Base-by-base conservation (phyloP, 2,797 vertebrate species). In the Helarctos malayanus region DNA sequence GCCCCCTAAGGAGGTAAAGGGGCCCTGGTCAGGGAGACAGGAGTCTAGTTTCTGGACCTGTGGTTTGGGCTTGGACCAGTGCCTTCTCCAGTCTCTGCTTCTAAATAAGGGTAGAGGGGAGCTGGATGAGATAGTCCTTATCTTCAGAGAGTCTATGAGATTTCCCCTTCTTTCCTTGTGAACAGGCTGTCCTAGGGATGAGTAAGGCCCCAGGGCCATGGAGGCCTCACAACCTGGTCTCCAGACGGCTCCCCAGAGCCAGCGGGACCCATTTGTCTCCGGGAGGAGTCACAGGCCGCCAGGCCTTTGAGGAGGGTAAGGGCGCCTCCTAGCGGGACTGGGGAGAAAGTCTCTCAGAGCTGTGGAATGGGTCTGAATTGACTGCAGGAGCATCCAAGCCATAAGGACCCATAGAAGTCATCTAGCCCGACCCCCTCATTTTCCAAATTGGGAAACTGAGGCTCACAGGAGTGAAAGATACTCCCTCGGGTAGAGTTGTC, bases 191-290 rank as follows among this genome's bases (percentile, higher is more conserved):
- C 35, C 14, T 15, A 32, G 27, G n/a, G 21, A 45, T 35, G 7
- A 32, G 41, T 54, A 45, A 79, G 47, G 35, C 29, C 13, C 45
- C 47, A 19, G 71, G 38, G 1, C 21, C 14, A 2, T 4, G 2
- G 7, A 25, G 47, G 35, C 7, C 15, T 91, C 21, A 35, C 38
- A 82, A 94, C 97, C 97, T 69, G 78, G 69, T 98, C 78, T 75
- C 98, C 98, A 63, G 45, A 35, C 2, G 85, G 16, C 1, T 83
- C 78, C 73, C 45, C 4, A 18, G 95, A 89, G 89, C 97, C 98
- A 65, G 85, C 2, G 0, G 96, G 97, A 91, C 95, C 97, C 91
- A 4, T 68, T 49, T 29, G 56, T 52, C 35, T 35, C 12, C 41
- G 4, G 3, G 12, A 41, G 7, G 56, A 75, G 41, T 7, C 25